Conservation (phyloP, 2,888 invertebrate genomes). For the Linhomoeus sp. region DNA sequence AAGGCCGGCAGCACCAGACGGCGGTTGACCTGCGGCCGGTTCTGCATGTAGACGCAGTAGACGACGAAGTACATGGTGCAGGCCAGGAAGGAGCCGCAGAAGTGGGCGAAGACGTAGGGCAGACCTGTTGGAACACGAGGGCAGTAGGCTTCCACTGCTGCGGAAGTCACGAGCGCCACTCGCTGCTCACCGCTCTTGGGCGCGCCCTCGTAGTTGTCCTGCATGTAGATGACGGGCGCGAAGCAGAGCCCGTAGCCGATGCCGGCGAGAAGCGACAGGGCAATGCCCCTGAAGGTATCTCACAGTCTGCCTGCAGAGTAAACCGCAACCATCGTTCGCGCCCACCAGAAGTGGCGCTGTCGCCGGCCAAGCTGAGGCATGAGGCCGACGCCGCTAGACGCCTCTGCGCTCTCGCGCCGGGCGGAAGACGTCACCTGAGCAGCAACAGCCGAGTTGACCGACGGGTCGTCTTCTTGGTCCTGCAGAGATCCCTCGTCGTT, state of each 20-base stretch:
- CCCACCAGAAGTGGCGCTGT: no score
- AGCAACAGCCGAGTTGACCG: no score
- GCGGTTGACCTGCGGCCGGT: slow-evolving; percentile 30
- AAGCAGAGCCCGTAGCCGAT: slow-evolving; percentile 33
- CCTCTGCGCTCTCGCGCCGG: no score
- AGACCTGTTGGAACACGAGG: no score
- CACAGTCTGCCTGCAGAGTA: no score
- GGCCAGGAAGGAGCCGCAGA: slow-evolving; percentile 30
- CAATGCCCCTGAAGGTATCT: slow-evolving; percentile 31
- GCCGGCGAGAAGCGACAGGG: slow-evolving; percentile 30
- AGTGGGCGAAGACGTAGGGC: slow-evolving; percentile 33
- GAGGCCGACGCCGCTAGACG: no score
- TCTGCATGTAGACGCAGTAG: slow-evolving; percentile 28
- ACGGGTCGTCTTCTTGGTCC: no score
- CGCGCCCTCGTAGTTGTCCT: slow-evolving; percentile 24
- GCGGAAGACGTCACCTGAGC: no score
- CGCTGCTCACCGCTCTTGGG: slow-evolving; percentile 20
- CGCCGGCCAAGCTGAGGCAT: no score
- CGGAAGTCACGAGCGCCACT: no score
- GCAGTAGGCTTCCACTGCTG: no score
- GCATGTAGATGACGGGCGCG: slow-evolving; percentile 32
- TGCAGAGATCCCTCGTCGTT: neutral
- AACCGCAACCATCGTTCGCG: no score
- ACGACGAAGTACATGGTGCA: slow-evolving; percentile 29
- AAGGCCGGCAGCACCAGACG: slow-evolving; percentile 31